These are phyloP conservation scores for Pygmarrhopalites habei DNA, from an alignment of 1,140 invertebrate genomes.

Conservation along the genomic window DNA sequence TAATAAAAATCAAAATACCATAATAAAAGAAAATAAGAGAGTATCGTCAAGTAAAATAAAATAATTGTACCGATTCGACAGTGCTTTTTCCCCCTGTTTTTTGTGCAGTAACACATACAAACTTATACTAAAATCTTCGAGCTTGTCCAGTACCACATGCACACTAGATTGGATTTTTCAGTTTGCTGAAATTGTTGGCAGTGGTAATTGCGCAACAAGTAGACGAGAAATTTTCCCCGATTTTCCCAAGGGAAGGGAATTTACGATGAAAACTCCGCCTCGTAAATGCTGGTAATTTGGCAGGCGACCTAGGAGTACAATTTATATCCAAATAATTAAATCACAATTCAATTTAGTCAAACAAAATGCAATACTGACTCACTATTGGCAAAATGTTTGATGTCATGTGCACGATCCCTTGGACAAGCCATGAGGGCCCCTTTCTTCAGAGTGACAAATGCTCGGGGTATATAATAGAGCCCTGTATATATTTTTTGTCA, in stretches of 20 bases:
- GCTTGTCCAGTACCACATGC: too few species aligned
- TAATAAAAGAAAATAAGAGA: too few species aligned
- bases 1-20: too few species aligned
- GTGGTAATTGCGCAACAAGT: slow-evolving; percentile 9
- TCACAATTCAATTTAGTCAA: not conserved
- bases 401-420: not conserved
- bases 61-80: too few species aligned
- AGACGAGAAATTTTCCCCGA: slow-evolving; percentile 27
- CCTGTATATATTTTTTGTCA: too few species aligned
- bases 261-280: slow-evolving; percentile 28
- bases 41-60: too few species aligned
- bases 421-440: slow-evolving; percentile 16
- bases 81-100: too few species aligned
- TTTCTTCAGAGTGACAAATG: slow-evolving; percentile 21
- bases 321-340: not conserved
- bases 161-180: too few species aligned
- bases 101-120: too few species aligned
- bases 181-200: too few species aligned
- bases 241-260: slow-evolving; percentile 21
- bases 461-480: slow-evolving; percentile 7
- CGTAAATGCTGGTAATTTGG: slow-evolving; percentile 27
- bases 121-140: too few species aligned
- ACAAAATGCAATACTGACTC: not conserved
- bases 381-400: slow-evolving; percentile 4
- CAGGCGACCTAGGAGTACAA: not conserved